Evolutionary conservation across 2,888 invertebrate genomes (phyloP).

Genomic region (Callyntrura guangdongensis): DNA sequence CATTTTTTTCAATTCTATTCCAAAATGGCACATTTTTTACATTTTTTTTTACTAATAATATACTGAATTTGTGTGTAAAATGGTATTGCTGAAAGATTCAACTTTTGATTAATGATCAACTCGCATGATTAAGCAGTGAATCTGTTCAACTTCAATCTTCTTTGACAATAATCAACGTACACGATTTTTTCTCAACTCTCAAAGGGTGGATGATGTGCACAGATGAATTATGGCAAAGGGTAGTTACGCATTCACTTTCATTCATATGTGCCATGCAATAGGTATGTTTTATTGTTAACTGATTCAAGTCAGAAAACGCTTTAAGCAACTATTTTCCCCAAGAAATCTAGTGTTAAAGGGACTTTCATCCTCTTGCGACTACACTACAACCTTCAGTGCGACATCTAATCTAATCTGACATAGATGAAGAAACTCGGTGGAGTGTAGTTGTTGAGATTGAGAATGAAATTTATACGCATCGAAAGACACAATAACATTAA

Average conservation of each 20-base stretch:
- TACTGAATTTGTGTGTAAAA: neutral
- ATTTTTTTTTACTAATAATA: neutral
- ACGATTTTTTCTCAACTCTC: neutral
- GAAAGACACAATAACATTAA: slow-evolving; percentile 66
- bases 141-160: neutral
- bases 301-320: neutral
- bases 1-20: too few species aligned
- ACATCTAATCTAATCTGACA: slow-evolving; percentile 59
- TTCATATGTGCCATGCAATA: neutral
- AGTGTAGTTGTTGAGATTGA: slow-evolving; percentile 46
- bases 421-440: slow-evolving; percentile 60
- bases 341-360: neutral
- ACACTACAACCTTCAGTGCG: neutral
- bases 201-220: neutral
- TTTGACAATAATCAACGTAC: neutral
- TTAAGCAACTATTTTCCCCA: neutral
- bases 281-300: neutral
- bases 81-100: neutral
- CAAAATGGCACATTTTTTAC: too few species aligned
- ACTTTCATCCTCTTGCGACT: neutral
- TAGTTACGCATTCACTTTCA: neutral
- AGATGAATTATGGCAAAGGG: too few species aligned
- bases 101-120: slow-evolving; percentile 61
- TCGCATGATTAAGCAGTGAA: slow-evolving; percentile 64
- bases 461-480: slow-evolving; percentile 69